phyloP scores from a whole-genome alignment of 2,113 vertebrate genomes.

The Micromys minutus region DNA sequence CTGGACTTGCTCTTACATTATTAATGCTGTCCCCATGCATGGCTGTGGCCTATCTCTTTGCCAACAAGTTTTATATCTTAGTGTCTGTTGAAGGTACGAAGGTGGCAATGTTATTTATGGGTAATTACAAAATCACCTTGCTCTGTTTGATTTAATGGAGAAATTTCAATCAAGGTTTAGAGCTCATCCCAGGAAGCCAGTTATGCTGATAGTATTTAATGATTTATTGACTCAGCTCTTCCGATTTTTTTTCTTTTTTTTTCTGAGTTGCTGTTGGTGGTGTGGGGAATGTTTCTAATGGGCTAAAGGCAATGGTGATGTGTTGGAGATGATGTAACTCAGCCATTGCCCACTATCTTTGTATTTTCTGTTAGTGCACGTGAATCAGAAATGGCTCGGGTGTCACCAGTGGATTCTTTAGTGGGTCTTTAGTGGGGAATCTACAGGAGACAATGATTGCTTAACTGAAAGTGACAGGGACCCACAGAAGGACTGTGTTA shows the following conservation, averaged over 20 bases:
- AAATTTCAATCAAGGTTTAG: slow-evolving; percentile 70
- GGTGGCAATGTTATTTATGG: slow-evolving; percentile 49
- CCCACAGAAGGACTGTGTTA: not conserved
- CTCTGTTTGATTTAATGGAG: slow-evolving; percentile 68
- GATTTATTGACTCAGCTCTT: slow-evolving; percentile 62
- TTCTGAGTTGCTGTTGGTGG: not conserved
- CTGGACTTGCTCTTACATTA: not conserved
- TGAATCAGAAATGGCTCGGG: not conserved
- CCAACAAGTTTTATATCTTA: not conserved
- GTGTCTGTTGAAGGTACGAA: not conserved
- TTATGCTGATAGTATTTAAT: slow-evolving; percentile 54
- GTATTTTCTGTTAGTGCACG: not conserved
- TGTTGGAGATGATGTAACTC: not conserved
- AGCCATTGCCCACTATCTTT: not conserved
- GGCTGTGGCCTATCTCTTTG: slow-evolving; percentile 4
- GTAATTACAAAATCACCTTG: slow-evolving; percentile 68
- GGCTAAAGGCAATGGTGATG: not conserved
- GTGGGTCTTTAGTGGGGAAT: not conserved
- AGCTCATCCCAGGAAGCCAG: slow-evolving; percentile 59
- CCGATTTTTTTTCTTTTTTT: slow-evolving; percentile 6
- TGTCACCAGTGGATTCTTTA: not conserved
- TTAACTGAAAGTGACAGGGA: not conserved
- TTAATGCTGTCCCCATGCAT: not conserved
- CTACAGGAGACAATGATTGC: not conserved
- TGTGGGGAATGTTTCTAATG: slow-evolving; percentile 8